Conservation (phyloP, 2,113 vertebrate species). For the Falcunculus frontatus region DNA sequence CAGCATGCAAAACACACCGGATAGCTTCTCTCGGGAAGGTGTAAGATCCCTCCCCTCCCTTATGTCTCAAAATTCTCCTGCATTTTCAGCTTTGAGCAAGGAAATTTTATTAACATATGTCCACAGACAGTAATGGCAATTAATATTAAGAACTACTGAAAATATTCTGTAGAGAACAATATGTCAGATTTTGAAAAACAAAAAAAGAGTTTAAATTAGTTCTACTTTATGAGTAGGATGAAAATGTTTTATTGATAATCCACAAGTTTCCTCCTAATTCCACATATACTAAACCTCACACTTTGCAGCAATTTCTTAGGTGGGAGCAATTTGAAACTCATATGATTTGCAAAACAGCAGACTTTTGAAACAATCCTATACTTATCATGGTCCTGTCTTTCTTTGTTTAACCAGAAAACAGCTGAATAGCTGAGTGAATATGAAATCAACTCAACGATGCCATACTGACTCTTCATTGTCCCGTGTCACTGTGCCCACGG, state of each 20-base stretch:
- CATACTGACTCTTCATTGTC: not conserved
- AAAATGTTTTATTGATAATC: constrained; percentile 12
- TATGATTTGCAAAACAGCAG: not conserved
- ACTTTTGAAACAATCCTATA: not conserved
- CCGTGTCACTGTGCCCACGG: accelerated
- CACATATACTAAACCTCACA: not conserved
- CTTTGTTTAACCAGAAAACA: not conserved
- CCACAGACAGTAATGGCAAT: not conserved
- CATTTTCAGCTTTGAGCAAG: not conserved
- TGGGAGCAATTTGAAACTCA: not conserved
- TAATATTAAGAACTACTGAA: not conserved
- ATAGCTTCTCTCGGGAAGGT: constrained; percentile 27
- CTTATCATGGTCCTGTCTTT: not conserved
- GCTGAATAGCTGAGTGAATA: not conserved
- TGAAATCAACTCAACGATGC: accelerated
- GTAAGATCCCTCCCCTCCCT: not conserved
- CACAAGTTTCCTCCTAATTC: constrained; percentile 8
- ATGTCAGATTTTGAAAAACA: not conserved
- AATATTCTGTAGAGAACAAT: not conserved
- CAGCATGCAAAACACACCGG: constrained; percentile 53
- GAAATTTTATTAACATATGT: not conserved
- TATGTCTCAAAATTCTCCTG: not conserved
- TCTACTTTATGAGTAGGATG: constrained; percentile 8
- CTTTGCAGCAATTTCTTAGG: not conserved
- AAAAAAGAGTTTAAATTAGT: not conserved